Conservation (phyloP, 2,797 vertebrate species). For the Chiloscyllium punctatum region DNA sequence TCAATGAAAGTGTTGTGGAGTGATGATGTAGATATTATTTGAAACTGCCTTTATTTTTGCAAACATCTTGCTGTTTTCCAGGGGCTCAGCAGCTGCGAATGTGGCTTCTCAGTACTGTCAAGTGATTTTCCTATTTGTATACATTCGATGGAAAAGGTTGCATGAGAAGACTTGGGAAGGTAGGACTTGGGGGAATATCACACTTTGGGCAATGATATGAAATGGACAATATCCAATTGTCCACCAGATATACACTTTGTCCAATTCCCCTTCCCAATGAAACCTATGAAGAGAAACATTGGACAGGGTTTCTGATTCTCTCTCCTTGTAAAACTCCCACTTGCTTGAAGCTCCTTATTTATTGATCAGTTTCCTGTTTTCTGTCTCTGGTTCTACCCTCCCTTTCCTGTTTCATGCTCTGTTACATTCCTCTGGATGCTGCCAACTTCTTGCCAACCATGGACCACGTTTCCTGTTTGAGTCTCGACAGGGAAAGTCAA, state of each 20-base stretch:
- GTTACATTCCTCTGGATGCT: background rate
- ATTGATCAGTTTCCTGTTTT: background rate
- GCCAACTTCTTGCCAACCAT: background rate
- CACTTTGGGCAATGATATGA: background rate
- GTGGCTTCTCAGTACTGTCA: slow-evolving; percentile 67
- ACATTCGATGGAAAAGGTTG: slow-evolving; percentile 73
- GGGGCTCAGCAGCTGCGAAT: slow-evolving; percentile 81
- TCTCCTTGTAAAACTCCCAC: background rate
- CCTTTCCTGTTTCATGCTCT: background rate
- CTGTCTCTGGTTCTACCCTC: background rate
- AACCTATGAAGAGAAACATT: background rate
- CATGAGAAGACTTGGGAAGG: slow-evolving; percentile 80
- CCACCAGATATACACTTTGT: background rate
- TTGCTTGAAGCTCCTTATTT: background rate
- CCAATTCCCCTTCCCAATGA: background rate
- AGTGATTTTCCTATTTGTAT: slow-evolving; percentile 69
- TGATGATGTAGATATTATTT: no score
- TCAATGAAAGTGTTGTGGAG: background rate
- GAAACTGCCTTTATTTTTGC: background rate
- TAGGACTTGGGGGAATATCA: slow-evolving; percentile 45
- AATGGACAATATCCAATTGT: background rate
- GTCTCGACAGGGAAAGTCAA: background rate
- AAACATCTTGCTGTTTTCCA: slow-evolving; percentile 44
- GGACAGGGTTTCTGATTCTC: background rate
- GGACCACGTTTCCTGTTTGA: background rate